These are phyloP conservation scores for Cataglyphis albicans DNA, from an alignment of 2,888 invertebrate genomes.

Conservation along the genomic window DNA sequence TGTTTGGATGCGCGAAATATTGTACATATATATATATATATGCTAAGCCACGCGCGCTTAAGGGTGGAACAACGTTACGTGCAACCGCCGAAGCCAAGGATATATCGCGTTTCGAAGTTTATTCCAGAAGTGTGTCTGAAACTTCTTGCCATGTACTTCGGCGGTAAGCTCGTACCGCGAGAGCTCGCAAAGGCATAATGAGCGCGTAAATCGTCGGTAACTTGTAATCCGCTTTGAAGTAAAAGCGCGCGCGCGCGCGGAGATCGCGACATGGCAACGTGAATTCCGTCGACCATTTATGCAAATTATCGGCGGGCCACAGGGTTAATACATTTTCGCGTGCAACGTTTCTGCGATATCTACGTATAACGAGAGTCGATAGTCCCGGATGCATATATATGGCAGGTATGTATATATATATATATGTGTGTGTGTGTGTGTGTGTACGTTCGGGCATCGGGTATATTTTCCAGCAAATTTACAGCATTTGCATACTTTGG, in stretches of 20 bases:
- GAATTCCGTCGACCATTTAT: constrained; percentile 73
- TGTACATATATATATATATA: not conserved
- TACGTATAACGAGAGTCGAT: constrained; percentile 52
- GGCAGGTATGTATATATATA: not conserved
- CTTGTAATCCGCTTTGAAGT: constrained; percentile 76
- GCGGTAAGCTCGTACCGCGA: constrained; percentile 26
- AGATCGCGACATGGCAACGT: constrained; percentile 56
- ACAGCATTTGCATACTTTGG: constrained; percentile 56
- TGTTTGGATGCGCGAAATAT: constrained; percentile 26
- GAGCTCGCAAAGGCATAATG: constrained; percentile 68
- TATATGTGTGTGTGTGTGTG: not conserved
- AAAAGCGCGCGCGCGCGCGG: constrained; percentile 50
- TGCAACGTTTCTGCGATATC: constrained; percentile 58
- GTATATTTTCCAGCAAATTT: constrained; percentile 63
- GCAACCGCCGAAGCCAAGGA: constrained; percentile 43
- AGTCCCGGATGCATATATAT: not conserved
- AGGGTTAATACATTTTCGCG: constrained; percentile 70
- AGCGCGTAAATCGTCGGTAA: constrained; percentile 70
- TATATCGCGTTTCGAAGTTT: constrained; percentile 52
- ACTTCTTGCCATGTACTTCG: constrained; percentile 50
- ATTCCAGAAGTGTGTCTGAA: constrained; percentile 57
- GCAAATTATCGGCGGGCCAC: constrained; percentile 74
- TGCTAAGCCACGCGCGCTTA: constrained; percentile 22
- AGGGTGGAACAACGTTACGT: constrained; percentile 40
- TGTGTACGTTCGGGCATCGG: not conserved